Conservation (phyloP, 2,797 vertebrate genomes). For the Helostoma temminkii region DNA sequence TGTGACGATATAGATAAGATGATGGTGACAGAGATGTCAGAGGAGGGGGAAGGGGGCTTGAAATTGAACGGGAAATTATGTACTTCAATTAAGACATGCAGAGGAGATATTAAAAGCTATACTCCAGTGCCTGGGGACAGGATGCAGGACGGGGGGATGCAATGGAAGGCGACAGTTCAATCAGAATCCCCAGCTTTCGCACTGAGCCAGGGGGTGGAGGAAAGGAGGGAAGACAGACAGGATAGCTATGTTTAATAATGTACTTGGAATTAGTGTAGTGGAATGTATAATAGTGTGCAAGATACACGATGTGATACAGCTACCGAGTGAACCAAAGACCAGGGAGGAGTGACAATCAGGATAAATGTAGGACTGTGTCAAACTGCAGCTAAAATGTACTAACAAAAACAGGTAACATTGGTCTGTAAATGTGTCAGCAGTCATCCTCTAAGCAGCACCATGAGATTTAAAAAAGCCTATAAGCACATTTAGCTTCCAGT, state of each 20-base stretch:
- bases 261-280: conserved; percentile 61
- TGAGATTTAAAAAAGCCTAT: neutral
- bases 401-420: conserved; percentile 15
- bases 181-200: conserved; percentile 63
- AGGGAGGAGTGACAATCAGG: conserved; percentile 7
- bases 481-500: neutral
- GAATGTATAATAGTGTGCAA: conserved; percentile 62
- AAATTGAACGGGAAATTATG: conserved; percentile 83
- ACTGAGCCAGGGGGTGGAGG: conserved; percentile 6
- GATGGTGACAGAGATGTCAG: conserved; percentile 77
- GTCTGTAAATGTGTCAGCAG: neutral
- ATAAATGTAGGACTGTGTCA: conserved; percentile 14
- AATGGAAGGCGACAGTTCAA: conserved; percentile 79
- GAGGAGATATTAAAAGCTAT: conserved; percentile 81
- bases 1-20: conserved; percentile 80
- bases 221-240: conserved; percentile 39
- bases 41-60: conserved; percentile 29
- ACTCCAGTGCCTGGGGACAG: conserved; percentile 74
- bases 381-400: conserved; percentile 10
- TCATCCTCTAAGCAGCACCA: neutral
- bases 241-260: conserved; percentile 70
- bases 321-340: conserved; percentile 9
- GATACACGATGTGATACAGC: conserved; percentile 53
- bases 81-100: conserved; percentile 81
- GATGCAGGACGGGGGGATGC: conserved; percentile 65